Conservation (phyloP, 2,888 invertebrate genomes). For the Leptarthrus brevirostris region DNA sequence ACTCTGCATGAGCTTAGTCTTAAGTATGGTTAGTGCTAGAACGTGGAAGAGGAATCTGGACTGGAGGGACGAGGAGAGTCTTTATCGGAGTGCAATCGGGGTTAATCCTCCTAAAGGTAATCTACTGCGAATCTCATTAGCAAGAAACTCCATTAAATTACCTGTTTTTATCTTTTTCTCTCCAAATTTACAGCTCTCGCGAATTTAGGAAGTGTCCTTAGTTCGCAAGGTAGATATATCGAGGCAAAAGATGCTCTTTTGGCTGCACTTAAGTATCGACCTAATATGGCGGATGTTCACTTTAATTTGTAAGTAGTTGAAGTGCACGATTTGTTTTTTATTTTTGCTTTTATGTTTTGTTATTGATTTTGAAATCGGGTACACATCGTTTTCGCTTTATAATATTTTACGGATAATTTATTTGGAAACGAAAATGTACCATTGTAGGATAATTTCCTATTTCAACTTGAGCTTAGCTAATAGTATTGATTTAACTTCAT, state of each 20-base stretch:
- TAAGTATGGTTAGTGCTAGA: constrained; percentile 78
- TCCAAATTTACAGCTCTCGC: constrained; percentile 83
- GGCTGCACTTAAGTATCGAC: constrained; percentile 88
- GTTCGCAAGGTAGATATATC: constrained; percentile 83
- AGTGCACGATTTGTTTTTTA: not conserved
- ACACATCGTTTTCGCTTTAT: too few relatives aligned
- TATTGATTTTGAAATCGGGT: not conserved
- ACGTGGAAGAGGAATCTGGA: constrained; percentile 88
- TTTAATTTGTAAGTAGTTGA: constrained; percentile 92
- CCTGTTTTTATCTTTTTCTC: constrained; percentile 17
- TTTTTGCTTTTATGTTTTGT: not conserved
- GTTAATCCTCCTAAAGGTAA: constrained; percentile 99
- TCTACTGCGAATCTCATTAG: not conserved
- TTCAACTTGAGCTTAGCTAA: too few relatives aligned
- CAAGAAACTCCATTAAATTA: too few relatives aligned
- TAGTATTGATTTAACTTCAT: too few relatives aligned
- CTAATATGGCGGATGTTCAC: constrained; percentile 99
- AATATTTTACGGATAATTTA: too few relatives aligned
- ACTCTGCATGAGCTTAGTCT: constrained; percentile 69
- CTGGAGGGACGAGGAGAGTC: constrained; percentile 92
- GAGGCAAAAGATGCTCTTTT: constrained; percentile 94
- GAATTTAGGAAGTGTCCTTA: constrained; percentile 95
- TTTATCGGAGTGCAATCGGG: constrained; percentile 89
- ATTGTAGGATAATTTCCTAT: too few relatives aligned
- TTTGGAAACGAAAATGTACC: too few relatives aligned